Base-by-base conservation (phyloP, 2,113 vertebrate species). In the Loxodonta africana region DNA sequence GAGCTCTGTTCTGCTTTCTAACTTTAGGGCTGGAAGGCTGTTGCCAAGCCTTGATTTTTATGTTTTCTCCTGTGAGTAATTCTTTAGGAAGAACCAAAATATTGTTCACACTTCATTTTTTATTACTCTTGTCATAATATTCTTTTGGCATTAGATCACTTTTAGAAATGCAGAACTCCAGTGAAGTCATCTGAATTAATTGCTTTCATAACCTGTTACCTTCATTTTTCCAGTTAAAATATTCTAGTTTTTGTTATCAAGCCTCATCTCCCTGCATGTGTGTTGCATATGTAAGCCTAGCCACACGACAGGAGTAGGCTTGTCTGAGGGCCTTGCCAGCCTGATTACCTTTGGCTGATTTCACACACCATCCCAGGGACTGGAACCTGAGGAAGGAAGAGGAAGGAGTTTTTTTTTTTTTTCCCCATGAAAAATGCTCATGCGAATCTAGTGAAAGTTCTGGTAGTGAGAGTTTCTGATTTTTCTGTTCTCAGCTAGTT, bases 1-100 rank as follows among this genome's bases (percentile, higher is more conserved):
- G 28, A 88, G 84, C 53, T 95, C 69, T 95, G 57, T 87, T 93
- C 92, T 91, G 14, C 85, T 90, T 25, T 94, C 80, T 92, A 37
- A 44, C 67, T 85, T 85, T 76, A 33, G 41, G 60, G 48, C 48
- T 71, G 14, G 62, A 84, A 91, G 57, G 25, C 71, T 84, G 6
- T 90, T 95, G 44, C 65, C 46, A 95, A 92, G 57, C 82, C 53
- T 51, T 78, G 30, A 76, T 89, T 80, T 90, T 48, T 91, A 37
- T 69, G 90, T 95, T 92, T 62, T 9, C 33, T 90, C 14, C 44
- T 84, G 9, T 92, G n/a, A 41, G 63, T 81, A 71, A 37, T 67
- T 12, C n/a, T 93, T 73, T 77, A 88, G n/a, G 37, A 20, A 86
- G 71, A 91, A 57, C 71, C 23, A 28, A 85, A 63, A 86, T 83